Base-by-base conservation (phyloP, 2,113 vertebrate species). In the Pollachius pollachius region DNA sequence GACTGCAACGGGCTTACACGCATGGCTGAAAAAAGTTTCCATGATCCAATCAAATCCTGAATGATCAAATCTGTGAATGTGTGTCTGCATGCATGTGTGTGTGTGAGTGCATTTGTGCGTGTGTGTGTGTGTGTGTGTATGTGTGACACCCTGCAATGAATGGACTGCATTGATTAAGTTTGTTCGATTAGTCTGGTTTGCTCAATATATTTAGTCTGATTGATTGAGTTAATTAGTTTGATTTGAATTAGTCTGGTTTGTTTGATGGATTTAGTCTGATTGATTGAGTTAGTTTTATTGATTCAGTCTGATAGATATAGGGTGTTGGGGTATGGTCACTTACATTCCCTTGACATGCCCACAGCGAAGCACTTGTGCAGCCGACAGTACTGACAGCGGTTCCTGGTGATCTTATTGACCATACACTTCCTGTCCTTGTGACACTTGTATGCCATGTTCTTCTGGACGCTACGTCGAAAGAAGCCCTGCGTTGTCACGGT, bases 321-420 rank as follows among this genome's bases (percentile, higher is more conserved):
- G 9, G 8, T 13, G 41, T 48, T 57, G 5, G n/a, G 16, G 58
- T 0, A 59, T 21, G 8, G 68, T 73, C 62, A 85, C 96, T 96
- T 90, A 98, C 96, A 97, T 90, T 98, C 96, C 93, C 95, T 96
- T 87, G 96, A 98, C 96, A 98, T 98, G 67, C 96, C 96, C 89
- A 93, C 96, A 88, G 94, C 94, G 84, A 98, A 95, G 92, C 96
- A 98, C 89, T 91, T 94, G 93, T 98, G 95, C 77, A 98, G 92
- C 74, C 96, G 94, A 80, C 96, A 98, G 90, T 96, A 97, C 92
- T 98, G 96, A 83, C 96, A 98, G 85, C 96, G 95, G 89, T 98
- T 98, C 89, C 96, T 92, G 76, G 95, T 98, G 87, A 97, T 95
- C 92, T 98, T 98, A 92, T 97, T 98, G 92, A 98, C 97, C 89